A percentile compares a stretch with the other conserved stretches of the same genome.
phyloP scores from a whole-genome alignment of 2,888 invertebrate genomes.

The Lymantria monacha region DNA sequence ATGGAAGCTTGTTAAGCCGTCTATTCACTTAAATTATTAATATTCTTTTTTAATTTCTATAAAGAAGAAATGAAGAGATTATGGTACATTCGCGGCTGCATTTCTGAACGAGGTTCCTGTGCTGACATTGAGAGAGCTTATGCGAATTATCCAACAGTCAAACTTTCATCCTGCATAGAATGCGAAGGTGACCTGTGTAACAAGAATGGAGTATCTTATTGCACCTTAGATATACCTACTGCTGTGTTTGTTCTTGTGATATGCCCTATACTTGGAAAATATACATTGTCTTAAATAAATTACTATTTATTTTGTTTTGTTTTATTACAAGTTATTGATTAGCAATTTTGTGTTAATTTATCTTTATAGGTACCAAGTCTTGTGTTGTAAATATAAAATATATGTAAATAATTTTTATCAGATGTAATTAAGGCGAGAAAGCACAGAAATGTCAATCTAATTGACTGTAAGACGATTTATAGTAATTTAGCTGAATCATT shows the following conservation, averaged over 20 bases:
- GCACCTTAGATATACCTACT: conserved; percentile 41
- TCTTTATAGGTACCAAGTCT: no score
- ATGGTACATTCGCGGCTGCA: conserved; percentile 61
- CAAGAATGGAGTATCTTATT: conserved; percentile 42
- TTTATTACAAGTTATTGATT: neutral
- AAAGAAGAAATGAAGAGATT: conserved; percentile 48
- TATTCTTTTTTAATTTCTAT: neutral
- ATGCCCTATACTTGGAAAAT: conserved; percentile 54
- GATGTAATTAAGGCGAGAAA: no score
- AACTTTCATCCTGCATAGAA: conserved; percentile 49
- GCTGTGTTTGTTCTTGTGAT: conserved; percentile 49
- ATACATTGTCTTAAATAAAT: conserved; percentile 38
- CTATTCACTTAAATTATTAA: no score
- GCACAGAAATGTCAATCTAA: no score
- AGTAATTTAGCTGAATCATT: no score
- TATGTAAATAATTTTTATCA: no score
- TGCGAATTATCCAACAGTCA: conserved; percentile 35
- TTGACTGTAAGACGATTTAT: no score
- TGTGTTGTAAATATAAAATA: no score
- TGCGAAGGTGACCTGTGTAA: conserved; percentile 62
- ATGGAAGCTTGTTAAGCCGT: no score
- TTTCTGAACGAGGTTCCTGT: conserved; percentile 59
- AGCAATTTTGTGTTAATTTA: neutral
- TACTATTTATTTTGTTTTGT: neutral
- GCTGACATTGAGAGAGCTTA: conserved; percentile 51